A percentile compares a stretch with the other conserved stretches of the same genome.
Conservation (phyloP, 2,888 invertebrate species). For the Thymelicus sylvestris region DNA sequence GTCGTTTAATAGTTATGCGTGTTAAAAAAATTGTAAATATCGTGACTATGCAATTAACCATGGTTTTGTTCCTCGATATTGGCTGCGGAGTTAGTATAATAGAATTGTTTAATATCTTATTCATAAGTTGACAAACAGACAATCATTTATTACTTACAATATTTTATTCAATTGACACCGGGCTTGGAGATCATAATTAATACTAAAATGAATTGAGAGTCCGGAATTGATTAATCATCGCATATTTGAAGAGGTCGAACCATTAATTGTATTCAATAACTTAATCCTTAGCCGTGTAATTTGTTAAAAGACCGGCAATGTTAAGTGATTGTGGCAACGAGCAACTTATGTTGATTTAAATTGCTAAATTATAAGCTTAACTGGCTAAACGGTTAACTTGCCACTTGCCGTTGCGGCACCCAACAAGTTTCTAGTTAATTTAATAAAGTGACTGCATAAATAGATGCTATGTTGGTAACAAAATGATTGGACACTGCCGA, state of each 20-base stretch:
- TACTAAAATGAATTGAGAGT: constrained; percentile 3
- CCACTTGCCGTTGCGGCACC: constrained; percentile 29
- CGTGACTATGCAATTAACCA: too few species aligned
- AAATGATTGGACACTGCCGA: constrained; percentile 19
- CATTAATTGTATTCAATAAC: constrained; percentile 31
- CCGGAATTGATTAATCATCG: constrained; percentile 5
- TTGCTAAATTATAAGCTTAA: constrained; percentile 37
- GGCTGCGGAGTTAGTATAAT: too few species aligned
- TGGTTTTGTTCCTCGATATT: too few species aligned
- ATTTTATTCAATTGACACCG: background rate
- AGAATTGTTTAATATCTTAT: too few species aligned
- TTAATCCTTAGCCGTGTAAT: constrained; percentile 29
- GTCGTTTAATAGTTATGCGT: too few species aligned
- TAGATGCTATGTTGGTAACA: constrained; percentile 23
- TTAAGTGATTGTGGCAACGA: constrained; percentile 15
- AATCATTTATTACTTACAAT: background rate
- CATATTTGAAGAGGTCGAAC: constrained; percentile 4
- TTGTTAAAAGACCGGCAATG: constrained; percentile 17
- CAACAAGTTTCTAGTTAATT: constrained; percentile 35
- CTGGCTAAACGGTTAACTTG: constrained; percentile 35
- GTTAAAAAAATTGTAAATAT: too few species aligned
- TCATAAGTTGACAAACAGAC: background rate
- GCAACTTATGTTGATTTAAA: constrained; percentile 33
- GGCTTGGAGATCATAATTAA: background rate
- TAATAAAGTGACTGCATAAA: constrained; percentile 32